phyloP scores from a whole-genome alignment of 2,113 vertebrate species.

The Tichodroma muraria region DNA sequence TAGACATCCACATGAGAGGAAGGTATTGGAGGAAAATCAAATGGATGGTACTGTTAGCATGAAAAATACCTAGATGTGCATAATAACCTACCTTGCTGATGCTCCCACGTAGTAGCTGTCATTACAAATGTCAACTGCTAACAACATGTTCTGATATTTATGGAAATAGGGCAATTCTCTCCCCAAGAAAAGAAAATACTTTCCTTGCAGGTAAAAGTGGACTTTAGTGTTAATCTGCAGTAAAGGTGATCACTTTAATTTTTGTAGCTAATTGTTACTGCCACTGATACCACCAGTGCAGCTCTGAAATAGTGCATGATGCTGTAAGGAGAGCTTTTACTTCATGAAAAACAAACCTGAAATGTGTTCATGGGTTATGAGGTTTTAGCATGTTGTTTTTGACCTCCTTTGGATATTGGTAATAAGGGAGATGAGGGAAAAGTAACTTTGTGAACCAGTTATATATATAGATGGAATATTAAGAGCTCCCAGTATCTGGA shows the following conservation, averaged over 20 bases:
- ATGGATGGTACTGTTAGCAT: background rate
- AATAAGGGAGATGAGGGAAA: background rate
- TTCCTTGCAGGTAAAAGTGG: background rate
- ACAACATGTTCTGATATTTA: background rate
- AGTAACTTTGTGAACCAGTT: background rate
- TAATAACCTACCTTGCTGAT: background rate
- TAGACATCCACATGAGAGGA: background rate
- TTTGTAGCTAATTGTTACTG: background rate
- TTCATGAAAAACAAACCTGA: background rate
- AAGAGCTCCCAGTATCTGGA: background rate
- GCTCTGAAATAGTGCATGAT: background rate
- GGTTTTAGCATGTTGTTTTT: background rate
- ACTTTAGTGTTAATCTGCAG: background rate
- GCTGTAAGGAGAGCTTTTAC: background rate
- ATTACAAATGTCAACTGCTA: background rate
- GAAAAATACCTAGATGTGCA: background rate
- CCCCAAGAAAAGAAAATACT: background rate
- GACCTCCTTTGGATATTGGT: background rate
- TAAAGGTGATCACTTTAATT: background rate
- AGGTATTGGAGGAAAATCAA: background rate
- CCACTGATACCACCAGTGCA: background rate
- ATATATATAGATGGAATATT: background rate
- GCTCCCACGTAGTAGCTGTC: background rate
- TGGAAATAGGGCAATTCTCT: background rate
- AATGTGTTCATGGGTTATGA: background rate